Percentiles rank a stretch among this genome's conserved stretches.
phyloP scores from a whole-genome alignment of 2,888 invertebrate genomes.

The Scaptomyza cyrtandrae region DNA sequence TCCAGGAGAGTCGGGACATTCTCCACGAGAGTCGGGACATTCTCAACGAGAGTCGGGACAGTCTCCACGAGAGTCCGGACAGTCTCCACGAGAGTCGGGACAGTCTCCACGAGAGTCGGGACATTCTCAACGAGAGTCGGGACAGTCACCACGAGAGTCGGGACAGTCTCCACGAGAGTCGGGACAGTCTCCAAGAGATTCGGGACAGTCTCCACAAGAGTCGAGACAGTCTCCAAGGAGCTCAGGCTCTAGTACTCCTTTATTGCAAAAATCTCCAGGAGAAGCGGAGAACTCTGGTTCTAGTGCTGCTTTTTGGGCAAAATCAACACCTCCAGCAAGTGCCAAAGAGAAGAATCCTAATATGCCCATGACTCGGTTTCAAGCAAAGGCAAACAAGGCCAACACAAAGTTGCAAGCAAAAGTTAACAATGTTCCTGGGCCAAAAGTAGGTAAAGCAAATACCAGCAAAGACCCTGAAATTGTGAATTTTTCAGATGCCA shows the following conservation, averaged over 20 bases:
- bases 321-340: too few species aligned
- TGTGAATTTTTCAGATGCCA: slow-evolving; percentile 30
- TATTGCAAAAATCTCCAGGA: not conserved
- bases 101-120: not conserved
- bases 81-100: not conserved
- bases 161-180: not conserved
- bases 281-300: not conserved
- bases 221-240: not conserved
- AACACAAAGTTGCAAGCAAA: not conserved
- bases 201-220: too few species aligned
- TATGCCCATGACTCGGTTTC: not conserved
- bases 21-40: not conserved
- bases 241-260: not conserved
- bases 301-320: too few species aligned
- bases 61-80: not conserved
- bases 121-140: not conserved
- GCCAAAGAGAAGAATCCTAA: not conserved
- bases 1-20: not conserved
- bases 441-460: not conserved
- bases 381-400: not conserved
- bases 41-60: not conserved
- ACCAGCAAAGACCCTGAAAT: slow-evolving; percentile 4
- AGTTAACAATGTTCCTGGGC: not conserved
- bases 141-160: not conserved
- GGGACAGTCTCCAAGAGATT: too few species aligned